Base-by-base conservation (phyloP, 2,113 vertebrate species). In the Toxostoma redivivum region DNA sequence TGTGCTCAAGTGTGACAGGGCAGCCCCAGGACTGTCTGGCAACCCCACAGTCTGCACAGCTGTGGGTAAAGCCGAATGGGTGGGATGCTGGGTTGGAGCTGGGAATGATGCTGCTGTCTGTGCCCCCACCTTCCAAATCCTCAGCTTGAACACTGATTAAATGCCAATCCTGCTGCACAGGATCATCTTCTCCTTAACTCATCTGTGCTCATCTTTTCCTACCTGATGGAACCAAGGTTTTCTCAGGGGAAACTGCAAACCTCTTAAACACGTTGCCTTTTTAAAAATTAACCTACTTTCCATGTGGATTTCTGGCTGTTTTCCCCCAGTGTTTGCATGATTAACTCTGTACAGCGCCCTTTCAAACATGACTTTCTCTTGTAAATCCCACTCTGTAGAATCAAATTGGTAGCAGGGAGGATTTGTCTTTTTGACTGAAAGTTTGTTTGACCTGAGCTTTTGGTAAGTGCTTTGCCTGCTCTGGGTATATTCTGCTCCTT, bases 241-340 rank as follows among this genome's bases (percentile, higher is more conserved):
- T 95, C 95, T 91, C 93, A 86, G 88, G 66, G 79, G 90, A 94
- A 94, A 57, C 69, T 13, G 4, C 82, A 94, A 56, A 44, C 65
- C 81, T 95, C 88, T 94, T 88, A 81, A 89, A 84, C 53, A 31
- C 84, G 82, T 88, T 96, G 90, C 73, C 86, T 97, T 80, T 95
- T 93, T 56, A 81, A 97, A 94, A 97, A 94, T 94, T 94, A 97
- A 94, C 96, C 95, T 96, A 93, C 74, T 96, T 97, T 90, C 92
- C 25, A 0, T 69, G 91, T 93, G 86, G 94, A 84, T 95, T 97
- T 95, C 84, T 94, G 94, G 65, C 93, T 96, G 51, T 54, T 86
- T 96, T 95, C 80, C 93, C 88, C 81, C 73, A 81, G 72, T 94
- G 92, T 95, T 94, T 94, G 88, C 81, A 77, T 94, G 92, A 97